A percentile compares a stretch with the other conserved stretches of the same genome.
These are phyloP conservation scores for Acinonyx jubatus DNA, from an alignment of 2,113 vertebrate species.

Conservation along the genomic window DNA sequence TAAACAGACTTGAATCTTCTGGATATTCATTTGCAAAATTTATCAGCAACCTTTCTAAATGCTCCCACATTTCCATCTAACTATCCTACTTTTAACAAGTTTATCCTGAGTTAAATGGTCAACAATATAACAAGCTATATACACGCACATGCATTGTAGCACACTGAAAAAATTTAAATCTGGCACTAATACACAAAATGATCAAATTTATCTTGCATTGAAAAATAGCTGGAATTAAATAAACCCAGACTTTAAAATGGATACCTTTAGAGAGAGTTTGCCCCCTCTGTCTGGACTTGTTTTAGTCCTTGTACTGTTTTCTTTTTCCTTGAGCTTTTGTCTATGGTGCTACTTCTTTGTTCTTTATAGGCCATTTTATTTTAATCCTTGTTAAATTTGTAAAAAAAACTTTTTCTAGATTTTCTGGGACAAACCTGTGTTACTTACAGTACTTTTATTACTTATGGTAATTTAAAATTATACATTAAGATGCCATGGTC, in stretches of 20 bases:
- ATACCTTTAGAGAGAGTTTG: background rate
- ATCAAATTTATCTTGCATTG: background rate
- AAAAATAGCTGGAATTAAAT: background rate
- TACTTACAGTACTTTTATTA: background rate
- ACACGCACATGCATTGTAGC: background rate
- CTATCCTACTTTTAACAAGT: background rate
- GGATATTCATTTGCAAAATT: background rate
- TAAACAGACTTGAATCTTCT: background rate
- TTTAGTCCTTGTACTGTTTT: background rate
- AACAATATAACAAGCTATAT: background rate
- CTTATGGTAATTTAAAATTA: constrained; percentile 9
- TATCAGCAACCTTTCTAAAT: background rate
- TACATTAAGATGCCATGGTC: background rate
- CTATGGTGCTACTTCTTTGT: background rate
- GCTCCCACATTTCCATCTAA: background rate
- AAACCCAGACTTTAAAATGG: background rate
- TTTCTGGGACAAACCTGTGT: background rate
- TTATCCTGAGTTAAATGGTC: background rate
- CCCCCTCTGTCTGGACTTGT: background rate
- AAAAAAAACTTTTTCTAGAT: background rate
- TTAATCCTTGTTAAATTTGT: background rate
- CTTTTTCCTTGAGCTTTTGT: background rate
- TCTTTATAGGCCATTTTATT: background rate
- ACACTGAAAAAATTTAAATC: background rate
- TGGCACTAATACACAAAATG: background rate